Base-by-base conservation (phyloP, 2,888 invertebrate genomes). In the Drosophila testacea region DNA sequence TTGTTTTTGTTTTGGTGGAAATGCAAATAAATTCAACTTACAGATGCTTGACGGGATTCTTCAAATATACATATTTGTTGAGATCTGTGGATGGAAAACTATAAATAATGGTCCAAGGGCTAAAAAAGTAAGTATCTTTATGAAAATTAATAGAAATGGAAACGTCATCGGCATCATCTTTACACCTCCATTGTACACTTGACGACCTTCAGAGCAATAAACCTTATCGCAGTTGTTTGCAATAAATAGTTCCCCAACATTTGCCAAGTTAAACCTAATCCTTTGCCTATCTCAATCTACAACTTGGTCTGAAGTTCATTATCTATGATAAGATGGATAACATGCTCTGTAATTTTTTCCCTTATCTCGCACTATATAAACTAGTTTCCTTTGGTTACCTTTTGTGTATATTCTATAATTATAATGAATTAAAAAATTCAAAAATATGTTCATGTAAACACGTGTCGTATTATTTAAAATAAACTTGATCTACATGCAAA, bases 1-100 rank as follows among this genome's bases (percentile, higher is more conserved):
- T 32, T 48, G 10, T 22, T 11, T 48, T 22, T 48, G 13, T 13
- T 30, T 30, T 32, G 2, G 50, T 22, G 44, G 5, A 47, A 64
- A 55, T 44, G 56, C 52, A 50, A 64, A 78, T 73, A 66, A 73
- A 63, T 64, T 59, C 42, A 9, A 36, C 39, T 64, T 62, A 57
- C 56, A 44, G 39, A 32, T 61, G 61, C 50, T 41, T 60, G 22
- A 36, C 36, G 22, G 16, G 11, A 9, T 9, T 55, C 42, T 61
- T 52, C 30, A 48, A 16, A 38, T 36, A 28, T 38, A 44, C n/a
- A 44, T 38, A 46, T 36, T 13, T 36, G 27, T 30, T 34, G 7
- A 22, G 39, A 41, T 69, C 36, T 42, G 47, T 46, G 61, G 13
- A 4, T 32, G 38, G 10, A 38, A 7, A 57, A 39, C 27, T 38